Evolutionary conservation across 1,140 invertebrate species (phyloP).

Genomic region (Pseudomyrmex flavicornis): DNA sequence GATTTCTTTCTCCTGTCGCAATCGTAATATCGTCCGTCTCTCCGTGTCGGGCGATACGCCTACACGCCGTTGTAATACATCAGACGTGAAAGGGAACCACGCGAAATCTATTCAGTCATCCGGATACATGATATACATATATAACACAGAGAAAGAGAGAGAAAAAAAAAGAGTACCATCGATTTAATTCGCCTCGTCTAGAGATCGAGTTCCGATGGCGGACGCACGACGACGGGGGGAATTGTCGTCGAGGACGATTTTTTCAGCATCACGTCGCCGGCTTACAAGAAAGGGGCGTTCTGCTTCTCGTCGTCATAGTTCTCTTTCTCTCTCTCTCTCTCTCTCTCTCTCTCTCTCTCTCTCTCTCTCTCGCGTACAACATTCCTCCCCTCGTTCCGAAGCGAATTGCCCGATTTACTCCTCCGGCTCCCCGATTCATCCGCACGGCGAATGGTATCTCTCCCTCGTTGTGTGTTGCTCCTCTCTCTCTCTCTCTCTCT

Average conservation of each 20-base stretch:
- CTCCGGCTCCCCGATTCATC: conserved; percentile 2
- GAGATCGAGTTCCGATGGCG: conserved; percentile 9
- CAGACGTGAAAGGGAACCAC: neutral
- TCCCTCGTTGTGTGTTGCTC: neutral
- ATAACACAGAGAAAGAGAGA: too few species aligned
- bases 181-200: conserved; percentile 25
- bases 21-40: neutral
- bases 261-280: conserved; percentile 27
- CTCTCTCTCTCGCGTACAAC: conserved; percentile 2
- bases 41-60: too few species aligned
- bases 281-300: conserved; percentile 57
- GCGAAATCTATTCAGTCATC: neutral
- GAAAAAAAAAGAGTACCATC: neutral
- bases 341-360: neutral
- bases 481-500: neutral
- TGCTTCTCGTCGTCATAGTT: conserved; percentile 6
- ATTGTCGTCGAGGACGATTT: conserved; percentile 37
- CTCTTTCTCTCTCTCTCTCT: too few species aligned
- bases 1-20: neutral
- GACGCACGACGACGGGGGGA: neutral
- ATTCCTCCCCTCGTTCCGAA: conserved; percentile 14
- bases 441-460: neutral
- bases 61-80: neutral
- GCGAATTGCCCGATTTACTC: conserved; percentile 49
- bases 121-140: neutral